Conservation (phyloP, 2,113 vertebrate genomes). For the Dromaius novaehollandiae region DNA sequence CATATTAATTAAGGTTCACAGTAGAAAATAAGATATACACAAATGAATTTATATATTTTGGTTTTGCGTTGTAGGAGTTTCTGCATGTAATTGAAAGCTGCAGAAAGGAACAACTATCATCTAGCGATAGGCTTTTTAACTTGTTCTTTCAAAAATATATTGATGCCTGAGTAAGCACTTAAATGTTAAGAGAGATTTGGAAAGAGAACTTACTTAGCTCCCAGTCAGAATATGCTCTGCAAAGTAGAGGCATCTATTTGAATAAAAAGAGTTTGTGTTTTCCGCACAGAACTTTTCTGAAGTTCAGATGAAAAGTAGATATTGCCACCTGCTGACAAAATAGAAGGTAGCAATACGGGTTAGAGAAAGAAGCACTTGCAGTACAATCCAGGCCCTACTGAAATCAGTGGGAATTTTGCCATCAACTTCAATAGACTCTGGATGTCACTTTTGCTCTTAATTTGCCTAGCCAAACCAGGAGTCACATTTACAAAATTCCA, state of each 20-base stretch:
- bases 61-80: not conserved
- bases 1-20: not conserved
- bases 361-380: not conserved
- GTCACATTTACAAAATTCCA: not conserved
- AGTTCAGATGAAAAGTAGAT: conserved; percentile 39
- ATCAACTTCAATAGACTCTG: not conserved
- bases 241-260: not conserved
- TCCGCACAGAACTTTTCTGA: not conserved
- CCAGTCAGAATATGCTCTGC: not conserved
- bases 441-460: not conserved
- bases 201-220: not conserved
- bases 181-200: conserved; percentile 9
- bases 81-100: not conserved
- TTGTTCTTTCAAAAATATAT: conserved; percentile 36
- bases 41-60: rapidly evolving
- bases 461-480: not conserved
- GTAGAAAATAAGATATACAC: not conserved
- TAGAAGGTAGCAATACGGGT: not conserved
- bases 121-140: not conserved
- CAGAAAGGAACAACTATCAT: not conserved
- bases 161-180: conserved; percentile 23
- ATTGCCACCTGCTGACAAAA: conserved; percentile 67
- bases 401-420: not conserved
- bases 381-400: not conserved
- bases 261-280: not conserved